Conservation (phyloP, 2,888 invertebrate species). For the Lottia scabra region DNA sequence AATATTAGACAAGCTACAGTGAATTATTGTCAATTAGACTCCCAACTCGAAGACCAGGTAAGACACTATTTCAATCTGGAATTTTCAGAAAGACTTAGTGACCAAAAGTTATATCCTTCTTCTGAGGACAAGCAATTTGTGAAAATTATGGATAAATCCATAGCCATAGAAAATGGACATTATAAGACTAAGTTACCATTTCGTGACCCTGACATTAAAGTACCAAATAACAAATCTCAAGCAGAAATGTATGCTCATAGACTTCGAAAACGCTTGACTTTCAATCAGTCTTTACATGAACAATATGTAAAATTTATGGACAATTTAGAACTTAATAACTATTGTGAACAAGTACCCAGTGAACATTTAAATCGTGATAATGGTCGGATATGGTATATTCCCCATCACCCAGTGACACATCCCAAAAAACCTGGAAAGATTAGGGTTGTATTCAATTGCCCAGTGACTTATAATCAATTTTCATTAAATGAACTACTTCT, state of each 20-base stretch:
- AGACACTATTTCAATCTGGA: slow-evolving; percentile 72
- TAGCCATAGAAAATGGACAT: slow-evolving; percentile 9
- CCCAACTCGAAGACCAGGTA: slow-evolving; percentile 87
- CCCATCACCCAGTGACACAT: slow-evolving; percentile 13
- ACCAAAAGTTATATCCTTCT: slow-evolving; percentile 85
- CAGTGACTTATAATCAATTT: slow-evolving; percentile 18
- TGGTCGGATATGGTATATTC: slow-evolving; percentile 15
- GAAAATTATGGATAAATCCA: slow-evolving; percentile 12
- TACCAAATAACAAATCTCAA: slow-evolving; percentile 6
- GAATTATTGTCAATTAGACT: slow-evolving; percentile 69
- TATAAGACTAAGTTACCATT: slow-evolving; percentile 24
- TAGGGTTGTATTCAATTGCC: slow-evolving; percentile 32
- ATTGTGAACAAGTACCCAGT: slow-evolving; percentile 15
- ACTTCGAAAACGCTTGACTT: slow-evolving; percentile 13
- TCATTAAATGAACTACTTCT: slow-evolving; percentile 26
- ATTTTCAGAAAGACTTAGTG: slow-evolving; percentile 71
- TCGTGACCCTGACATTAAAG: neutral
- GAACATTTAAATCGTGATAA: neutral
- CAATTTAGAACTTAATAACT: slow-evolving; percentile 18
- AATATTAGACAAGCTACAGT: neutral
- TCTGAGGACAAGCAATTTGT: slow-evolving; percentile 72
- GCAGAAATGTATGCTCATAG: neutral
- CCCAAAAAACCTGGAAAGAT: slow-evolving; percentile 19
- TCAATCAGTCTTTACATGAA: slow-evolving; percentile 7
- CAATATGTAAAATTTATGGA: slow-evolving; percentile 21